A percentile compares a stretch with the other conserved stretches of the same genome.
Evolutionary conservation across 2,113 vertebrate genomes (phyloP).

Genomic region (Ellobius talpinus): DNA sequence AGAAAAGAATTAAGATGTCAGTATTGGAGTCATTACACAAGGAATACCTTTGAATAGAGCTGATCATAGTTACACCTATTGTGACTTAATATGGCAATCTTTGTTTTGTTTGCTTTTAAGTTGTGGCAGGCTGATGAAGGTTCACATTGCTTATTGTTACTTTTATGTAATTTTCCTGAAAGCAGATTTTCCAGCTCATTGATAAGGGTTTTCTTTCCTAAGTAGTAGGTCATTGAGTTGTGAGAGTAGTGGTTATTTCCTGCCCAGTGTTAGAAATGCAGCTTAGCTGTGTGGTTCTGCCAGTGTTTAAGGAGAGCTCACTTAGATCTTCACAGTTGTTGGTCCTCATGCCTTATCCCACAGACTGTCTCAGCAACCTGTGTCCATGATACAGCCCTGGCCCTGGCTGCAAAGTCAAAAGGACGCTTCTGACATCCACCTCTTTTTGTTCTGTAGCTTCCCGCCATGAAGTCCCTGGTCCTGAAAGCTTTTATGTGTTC

Average conservation of each 20-base stretch:
- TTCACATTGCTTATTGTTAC: background rate
- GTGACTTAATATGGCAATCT: background rate
- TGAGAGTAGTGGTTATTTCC: conserved; percentile 1
- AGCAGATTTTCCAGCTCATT: conserved; percentile 20
- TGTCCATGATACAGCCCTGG: background rate
- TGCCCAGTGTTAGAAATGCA: background rate
- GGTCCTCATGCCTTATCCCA: background rate
- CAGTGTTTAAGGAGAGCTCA: background rate
- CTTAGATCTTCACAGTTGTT: background rate
- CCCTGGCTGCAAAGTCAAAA: background rate
- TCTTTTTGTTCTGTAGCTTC: background rate
- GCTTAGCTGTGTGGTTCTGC: background rate
- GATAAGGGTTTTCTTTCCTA: background rate
- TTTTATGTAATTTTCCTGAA: background rate
- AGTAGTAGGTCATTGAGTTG: background rate
- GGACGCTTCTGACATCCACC: background rate
- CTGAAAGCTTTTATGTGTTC: background rate
- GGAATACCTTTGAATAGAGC: background rate
- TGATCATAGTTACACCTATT: background rate
- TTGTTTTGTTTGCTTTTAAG: background rate
- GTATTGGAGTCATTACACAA: background rate
- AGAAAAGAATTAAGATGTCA: background rate
- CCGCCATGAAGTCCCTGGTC: background rate
- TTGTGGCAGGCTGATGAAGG: background rate
- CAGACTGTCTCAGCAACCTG: background rate